Conservation (phyloP, 1,140 invertebrate species). For the Aphaenogaster rudis region DNA sequence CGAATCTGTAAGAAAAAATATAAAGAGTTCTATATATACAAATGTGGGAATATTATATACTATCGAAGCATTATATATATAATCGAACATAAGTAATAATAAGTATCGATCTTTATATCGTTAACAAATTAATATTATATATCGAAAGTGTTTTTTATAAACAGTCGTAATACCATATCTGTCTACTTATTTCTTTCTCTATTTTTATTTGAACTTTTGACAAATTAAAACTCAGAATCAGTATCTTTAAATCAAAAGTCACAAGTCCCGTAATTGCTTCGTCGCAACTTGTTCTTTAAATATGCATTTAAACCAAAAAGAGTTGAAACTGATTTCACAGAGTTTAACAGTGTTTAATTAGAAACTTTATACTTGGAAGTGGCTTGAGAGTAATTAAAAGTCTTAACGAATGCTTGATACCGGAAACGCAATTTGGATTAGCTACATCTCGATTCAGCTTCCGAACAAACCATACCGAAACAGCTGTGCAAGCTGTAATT, state of each 20-base stretch:
- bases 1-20: not conserved
- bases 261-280: slow-evolving; percentile 32
- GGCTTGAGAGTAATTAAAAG: slow-evolving; percentile 48
- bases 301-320: slow-evolving; percentile 51
- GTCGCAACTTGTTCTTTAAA: slow-evolving; percentile 39
- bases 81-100: not conserved
- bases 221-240: slow-evolving; percentile 30
- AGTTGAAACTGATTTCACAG: slow-evolving; percentile 45
- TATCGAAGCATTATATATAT: not conserved
- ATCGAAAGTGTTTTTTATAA: not conserved
- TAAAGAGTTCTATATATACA: not conserved
- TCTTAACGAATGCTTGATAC: slow-evolving; percentile 47
- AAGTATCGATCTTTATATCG: not conserved
- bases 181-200: too few relatives aligned
- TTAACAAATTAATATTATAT: not conserved
- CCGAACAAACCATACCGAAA: slow-evolving; percentile 18
- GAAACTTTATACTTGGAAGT: slow-evolving; percentile 51
- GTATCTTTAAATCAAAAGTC: slow-evolving; percentile 31
- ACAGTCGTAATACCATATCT: not conserved
- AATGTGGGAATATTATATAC: not conserved
- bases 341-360: slow-evolving; percentile 58
- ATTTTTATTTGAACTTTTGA: not conserved
- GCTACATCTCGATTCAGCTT: slow-evolving; percentile 32
- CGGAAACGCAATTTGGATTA: slow-evolving; percentile 34
- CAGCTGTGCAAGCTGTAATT: slow-evolving; percentile 31